Conservation (phyloP, 2,888 invertebrate genomes). For the Cybosia mesomella region DNA sequence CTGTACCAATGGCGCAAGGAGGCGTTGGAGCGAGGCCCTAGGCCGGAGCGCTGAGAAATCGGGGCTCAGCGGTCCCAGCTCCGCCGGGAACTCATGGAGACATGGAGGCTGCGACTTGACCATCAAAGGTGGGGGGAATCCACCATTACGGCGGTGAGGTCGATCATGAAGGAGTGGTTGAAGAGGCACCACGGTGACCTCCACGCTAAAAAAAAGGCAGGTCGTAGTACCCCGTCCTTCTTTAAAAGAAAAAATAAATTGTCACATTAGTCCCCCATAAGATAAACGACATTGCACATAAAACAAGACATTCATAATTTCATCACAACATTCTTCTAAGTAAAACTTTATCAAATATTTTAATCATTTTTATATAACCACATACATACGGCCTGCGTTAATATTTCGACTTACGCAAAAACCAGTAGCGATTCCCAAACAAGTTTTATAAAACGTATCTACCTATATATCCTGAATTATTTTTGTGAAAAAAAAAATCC, state of each 20-base stretch:
- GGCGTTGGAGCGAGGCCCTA: no score
- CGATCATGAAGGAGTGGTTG: no score
- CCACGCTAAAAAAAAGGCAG: no score
- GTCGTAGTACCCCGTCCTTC: neutral
- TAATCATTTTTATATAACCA: conserved; percentile 46
- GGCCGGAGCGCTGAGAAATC: no score
- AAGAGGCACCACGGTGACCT: no score
- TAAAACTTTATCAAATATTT: conserved; percentile 45
- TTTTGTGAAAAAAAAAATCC: conserved; percentile 40
- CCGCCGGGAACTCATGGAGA: no score
- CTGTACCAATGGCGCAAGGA: no score
- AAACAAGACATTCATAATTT: conserved; percentile 17
- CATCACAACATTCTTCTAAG: conserved; percentile 36
- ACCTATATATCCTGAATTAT: conserved; percentile 29
- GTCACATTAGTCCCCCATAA: conserved; percentile 9
- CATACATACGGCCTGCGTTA: conserved; percentile 2
- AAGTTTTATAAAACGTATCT: conserved; percentile 43
- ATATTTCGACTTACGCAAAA: conserved; percentile 26
- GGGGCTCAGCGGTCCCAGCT: no score
- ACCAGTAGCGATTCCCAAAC: conserved; percentile 46
- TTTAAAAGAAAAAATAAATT: neutral
- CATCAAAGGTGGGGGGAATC: no score
- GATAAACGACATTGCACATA: conserved; percentile 9
- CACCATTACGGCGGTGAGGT: no score
- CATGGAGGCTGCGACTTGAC: no score